These are phyloP conservation scores for Hirundichthys speculiger DNA, from an alignment of 2,113 vertebrate genomes.

Conservation along the genomic window DNA sequence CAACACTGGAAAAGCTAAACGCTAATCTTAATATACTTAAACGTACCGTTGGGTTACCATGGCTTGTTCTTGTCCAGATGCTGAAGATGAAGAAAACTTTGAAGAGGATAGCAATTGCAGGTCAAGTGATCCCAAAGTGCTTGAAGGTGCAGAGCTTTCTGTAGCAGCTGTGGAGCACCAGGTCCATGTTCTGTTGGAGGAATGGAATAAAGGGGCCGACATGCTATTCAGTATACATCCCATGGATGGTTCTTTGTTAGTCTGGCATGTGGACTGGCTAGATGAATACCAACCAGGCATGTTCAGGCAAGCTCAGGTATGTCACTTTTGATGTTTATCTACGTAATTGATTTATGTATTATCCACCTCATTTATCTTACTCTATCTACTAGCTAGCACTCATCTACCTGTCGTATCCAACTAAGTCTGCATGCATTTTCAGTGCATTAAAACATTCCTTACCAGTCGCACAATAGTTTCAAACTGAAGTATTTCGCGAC, in stretches of 20 bases:
- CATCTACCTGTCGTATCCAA: no score
- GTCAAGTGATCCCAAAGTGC: constrained; percentile 44
- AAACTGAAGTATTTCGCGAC: no score
- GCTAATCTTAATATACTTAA: background rate
- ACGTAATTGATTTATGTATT: no score
- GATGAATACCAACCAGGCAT: constrained; percentile 98
- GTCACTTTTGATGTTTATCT: no score
- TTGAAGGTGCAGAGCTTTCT: constrained; percentile 74
- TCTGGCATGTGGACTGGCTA: constrained; percentile 98
- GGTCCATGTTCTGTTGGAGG: constrained; percentile 89
- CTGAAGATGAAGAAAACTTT: constrained; percentile 62
- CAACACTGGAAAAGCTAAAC: no score
- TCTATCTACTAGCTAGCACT: no score
- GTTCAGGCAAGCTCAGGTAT: constrained; percentile 98
- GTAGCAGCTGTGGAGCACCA: constrained; percentile 90
- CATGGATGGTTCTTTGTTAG: constrained; percentile 93
- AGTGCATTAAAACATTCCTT: no score
- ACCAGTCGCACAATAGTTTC: no score
- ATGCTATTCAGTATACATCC: constrained; percentile 99
- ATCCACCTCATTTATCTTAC: no score
- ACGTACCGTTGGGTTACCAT: background rate
- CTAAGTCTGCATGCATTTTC: no score
- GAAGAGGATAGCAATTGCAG: constrained; percentile 54
- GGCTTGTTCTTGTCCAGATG: constrained; percentile 52
- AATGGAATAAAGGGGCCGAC: constrained; percentile 96